Evolutionary conservation across 2,888 invertebrate genomes (phyloP).

Genomic region (Trisateles emortualis): DNA sequence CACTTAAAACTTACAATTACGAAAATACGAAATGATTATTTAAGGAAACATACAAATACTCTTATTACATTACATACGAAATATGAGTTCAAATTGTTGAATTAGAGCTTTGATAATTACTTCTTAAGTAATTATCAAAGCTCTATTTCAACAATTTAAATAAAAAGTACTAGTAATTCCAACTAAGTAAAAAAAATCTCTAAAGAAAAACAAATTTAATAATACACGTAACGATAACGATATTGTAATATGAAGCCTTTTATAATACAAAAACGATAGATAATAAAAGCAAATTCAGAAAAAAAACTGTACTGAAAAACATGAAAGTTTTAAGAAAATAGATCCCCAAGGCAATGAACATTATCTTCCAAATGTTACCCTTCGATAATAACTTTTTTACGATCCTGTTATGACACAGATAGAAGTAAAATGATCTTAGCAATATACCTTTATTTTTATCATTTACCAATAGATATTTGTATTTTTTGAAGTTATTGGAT

Average conservation of each 20-base stretch:
- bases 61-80: too few species aligned
- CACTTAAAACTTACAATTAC: too few species aligned
- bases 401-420: conserved; percentile 36
- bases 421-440: conserved; percentile 25
- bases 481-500: neutral
- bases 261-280: neutral
- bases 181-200: too few species aligned
- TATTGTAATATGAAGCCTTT: neutral
- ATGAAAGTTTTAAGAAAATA: conserved; percentile 8
- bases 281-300: neutral
- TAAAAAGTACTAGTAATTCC: too few species aligned
- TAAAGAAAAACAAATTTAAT: too few species aligned
- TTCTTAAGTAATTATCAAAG: too few species aligned
- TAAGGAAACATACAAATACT: too few species aligned
- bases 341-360: conserved; percentile 16
- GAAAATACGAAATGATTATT: too few species aligned
- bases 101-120: too few species aligned
- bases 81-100: too few species aligned
- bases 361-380: conserved; percentile 29
- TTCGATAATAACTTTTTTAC: conserved; percentile 40
- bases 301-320: conserved; percentile 1
- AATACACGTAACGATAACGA: too few species aligned
- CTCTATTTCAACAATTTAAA: too few species aligned
- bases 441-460: conserved; percentile 12
- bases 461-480: neutral